Evolutionary conservation across 2,888 invertebrate genomes (phyloP).

Genomic region (Neoascia interrupta): DNA sequence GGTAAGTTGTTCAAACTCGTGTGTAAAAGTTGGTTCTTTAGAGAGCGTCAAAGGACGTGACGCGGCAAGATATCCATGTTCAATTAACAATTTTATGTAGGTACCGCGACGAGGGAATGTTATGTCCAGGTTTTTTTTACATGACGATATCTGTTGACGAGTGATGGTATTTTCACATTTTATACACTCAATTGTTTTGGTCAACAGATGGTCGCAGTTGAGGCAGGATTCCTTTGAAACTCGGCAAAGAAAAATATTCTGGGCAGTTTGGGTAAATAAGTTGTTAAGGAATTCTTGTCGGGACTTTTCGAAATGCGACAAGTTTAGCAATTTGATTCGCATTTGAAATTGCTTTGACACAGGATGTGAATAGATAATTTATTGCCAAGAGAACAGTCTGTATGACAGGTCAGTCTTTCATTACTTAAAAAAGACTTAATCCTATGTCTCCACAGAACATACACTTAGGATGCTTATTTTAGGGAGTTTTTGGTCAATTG

Average conservation of each 20-base stretch:
- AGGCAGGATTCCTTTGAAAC: constrained; percentile 33
- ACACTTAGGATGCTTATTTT: too few species aligned
- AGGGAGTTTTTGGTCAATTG: too few species aligned
- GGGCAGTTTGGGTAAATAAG: constrained; percentile 49
- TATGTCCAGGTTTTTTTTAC: constrained; percentile 35
- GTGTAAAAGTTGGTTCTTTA: too few species aligned
- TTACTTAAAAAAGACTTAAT: too few species aligned
- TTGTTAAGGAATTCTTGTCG: constrained; percentile 51
- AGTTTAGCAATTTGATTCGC: constrained; percentile 49
- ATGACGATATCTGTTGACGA: constrained; percentile 18
- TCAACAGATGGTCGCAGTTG: constrained; percentile 47
- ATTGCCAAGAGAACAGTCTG: too few species aligned
- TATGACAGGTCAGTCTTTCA: too few species aligned
- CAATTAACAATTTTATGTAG: constrained; percentile 59
- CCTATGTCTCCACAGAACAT: too few species aligned
- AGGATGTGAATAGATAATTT: constrained; percentile 14
- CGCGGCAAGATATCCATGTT: constrained; percentile 48
- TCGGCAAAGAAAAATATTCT: constrained; percentile 14
- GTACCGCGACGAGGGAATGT: too few species aligned
- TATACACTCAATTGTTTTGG: constrained; percentile 11
- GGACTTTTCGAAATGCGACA: too few species aligned
- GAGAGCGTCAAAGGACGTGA: constrained; percentile 29
- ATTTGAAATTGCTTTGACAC: constrained; percentile 48
- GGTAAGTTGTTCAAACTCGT: constrained; percentile 74
- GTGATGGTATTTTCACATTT: constrained; percentile 15